phyloP scores from a whole-genome alignment of 2,888 invertebrate genomes.

The Nomada ferruginata region DNA sequence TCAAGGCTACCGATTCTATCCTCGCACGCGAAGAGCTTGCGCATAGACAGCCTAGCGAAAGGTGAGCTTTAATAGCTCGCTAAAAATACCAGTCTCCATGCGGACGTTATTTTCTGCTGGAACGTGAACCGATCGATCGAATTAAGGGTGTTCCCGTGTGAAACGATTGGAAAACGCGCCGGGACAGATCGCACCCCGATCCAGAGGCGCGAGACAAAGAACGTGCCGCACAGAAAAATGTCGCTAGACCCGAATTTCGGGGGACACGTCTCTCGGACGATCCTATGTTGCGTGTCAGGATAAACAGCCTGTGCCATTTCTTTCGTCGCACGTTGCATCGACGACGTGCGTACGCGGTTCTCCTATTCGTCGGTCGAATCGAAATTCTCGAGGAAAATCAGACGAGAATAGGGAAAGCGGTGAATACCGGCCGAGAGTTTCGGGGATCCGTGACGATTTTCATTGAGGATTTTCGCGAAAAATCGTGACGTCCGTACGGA shows the following conservation, averaged over 20 bases:
- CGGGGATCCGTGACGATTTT: background rate
- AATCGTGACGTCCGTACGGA: constrained; percentile 40
- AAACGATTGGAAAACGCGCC: background rate
- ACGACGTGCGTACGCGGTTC: background rate
- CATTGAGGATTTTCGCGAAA: constrained; percentile 28
- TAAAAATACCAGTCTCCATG: constrained; percentile 67
- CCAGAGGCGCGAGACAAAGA: too few relatives aligned
- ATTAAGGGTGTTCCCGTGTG: constrained; percentile 22
- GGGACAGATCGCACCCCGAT: too few relatives aligned
- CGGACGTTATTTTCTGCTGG: constrained; percentile 58
- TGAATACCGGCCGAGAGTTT: background rate
- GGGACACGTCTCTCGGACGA: too few relatives aligned
- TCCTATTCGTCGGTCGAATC: background rate
- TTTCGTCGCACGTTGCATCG: background rate
- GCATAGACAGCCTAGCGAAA: constrained; percentile 40
- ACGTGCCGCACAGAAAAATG: too few relatives aligned
- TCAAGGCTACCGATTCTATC: constrained; percentile 39
- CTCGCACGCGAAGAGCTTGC: constrained; percentile 44
- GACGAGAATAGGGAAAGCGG: background rate
- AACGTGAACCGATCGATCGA: constrained; percentile 50
- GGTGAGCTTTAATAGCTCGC: constrained; percentile 66
- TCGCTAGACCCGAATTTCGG: too few relatives aligned
- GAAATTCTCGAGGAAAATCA: background rate
- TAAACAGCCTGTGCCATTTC: background rate
- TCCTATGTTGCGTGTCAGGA: background rate